phyloP scores from a whole-genome alignment of 2,113 vertebrate genomes.

The Pelusios castaneus region DNA sequence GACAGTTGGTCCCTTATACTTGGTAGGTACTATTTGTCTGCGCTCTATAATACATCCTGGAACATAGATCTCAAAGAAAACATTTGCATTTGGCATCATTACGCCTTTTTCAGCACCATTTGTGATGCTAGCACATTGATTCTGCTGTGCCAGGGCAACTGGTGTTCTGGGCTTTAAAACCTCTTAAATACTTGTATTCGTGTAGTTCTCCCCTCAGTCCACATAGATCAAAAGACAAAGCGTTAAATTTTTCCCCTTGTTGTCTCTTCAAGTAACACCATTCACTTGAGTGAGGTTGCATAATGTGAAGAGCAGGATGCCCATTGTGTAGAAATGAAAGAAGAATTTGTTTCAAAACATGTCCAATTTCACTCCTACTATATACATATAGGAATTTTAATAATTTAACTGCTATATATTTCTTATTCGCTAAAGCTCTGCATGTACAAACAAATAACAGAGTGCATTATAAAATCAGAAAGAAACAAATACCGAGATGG shows the following conservation, averaged over 20 bases:
- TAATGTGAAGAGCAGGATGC: not conserved
- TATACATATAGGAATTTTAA: not conserved
- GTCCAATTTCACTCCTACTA: not conserved
- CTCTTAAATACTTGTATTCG: not conserved
- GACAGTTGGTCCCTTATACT: conserved; percentile 25
- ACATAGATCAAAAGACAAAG: not conserved
- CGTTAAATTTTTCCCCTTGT: not conserved
- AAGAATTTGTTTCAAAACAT: not conserved
- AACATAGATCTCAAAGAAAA: not conserved
- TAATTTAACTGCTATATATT: not conserved
- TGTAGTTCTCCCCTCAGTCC: not conserved
- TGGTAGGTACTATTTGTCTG: not conserved
- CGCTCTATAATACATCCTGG: not conserved
- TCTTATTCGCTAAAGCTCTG: not conserved
- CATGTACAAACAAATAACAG: not conserved
- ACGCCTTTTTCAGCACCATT: not conserved
- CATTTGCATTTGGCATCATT: not conserved
- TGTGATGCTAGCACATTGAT: not conserved
- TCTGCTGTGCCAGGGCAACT: not conserved
- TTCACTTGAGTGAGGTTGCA: not conserved
- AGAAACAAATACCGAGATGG: not conserved
- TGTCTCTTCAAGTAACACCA: not conserved
- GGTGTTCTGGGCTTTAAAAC: not conserved
- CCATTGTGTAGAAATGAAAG: not conserved
- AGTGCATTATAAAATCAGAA: not conserved